Base-by-base conservation (phyloP, 2,888 invertebrate species). In the Tinea pellionella region DNA sequence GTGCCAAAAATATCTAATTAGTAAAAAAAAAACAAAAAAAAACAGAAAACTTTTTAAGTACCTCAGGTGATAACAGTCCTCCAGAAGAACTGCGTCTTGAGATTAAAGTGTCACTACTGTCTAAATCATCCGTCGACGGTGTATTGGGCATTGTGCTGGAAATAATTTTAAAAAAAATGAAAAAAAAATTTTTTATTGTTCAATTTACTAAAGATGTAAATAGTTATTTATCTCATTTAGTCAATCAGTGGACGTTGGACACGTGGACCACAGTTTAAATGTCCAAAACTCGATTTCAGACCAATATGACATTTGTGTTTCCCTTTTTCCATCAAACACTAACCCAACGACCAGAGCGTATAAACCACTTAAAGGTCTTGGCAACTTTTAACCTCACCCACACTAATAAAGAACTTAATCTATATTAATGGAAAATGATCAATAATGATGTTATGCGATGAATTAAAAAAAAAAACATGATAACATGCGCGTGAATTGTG, bases 31-130 rank as follows among this genome's bases (percentile, higher is more conserved):
- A n/a, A n/a, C n/a, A n/a, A n/a, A n/a, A n/a, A n/a, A n/a, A n/a
- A 56, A 60, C 7, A 47, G 58, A 30, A 53, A 61, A 59, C 37
- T 59, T 16, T 59, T 57, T 12, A 37, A 37, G 9, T 65, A 91
- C 93, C 82, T 95, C 95, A 0, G 96, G 96, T 0, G 96, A 96
- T 6, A 96, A 80, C 0, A 95, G 80, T 30, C 93, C 94, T 0
- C 95, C 95, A 0, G 94, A 94, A 1, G 96, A 96, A 70, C 94
- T 94, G 60, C 96, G 88, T 61, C 96, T 89, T 64, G 89, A 83
- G 62, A 90, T 85, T 64, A 89, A 75, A 63, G 89, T 85, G 68
- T 90, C 89, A 51, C 70, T 77, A 57, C 72, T 70, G 61, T 91
- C 90, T 72, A 88, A 80, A 62, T 91, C 91, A 62, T 93, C 93